Conservation (phyloP, 2,797 vertebrate genomes). For the Pteronotus mesoamericanus region DNA sequence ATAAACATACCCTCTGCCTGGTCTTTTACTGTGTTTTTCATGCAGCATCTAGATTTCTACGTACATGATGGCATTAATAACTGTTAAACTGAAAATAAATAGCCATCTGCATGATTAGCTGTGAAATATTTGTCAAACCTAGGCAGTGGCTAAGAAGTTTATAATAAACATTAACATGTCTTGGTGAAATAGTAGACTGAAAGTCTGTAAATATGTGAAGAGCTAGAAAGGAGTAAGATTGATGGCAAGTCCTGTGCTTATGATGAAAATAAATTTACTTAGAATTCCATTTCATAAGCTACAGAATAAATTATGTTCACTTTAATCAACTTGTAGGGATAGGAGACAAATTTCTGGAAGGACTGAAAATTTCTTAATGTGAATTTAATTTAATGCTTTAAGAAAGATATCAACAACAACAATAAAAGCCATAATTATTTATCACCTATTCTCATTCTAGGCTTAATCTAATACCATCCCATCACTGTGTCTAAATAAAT, state of each 20-base stretch:
- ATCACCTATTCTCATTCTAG: background rate
- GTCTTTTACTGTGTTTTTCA: background rate
- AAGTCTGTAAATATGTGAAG: background rate
- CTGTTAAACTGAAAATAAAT: background rate
- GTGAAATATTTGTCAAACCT: background rate
- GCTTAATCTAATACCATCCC: background rate
- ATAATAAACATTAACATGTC: background rate
- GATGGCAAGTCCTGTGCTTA: too few relatives aligned
- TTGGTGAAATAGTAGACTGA: background rate
- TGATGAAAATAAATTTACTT: background rate
- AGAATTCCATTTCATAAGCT: background rate
- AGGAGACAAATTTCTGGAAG: background rate
- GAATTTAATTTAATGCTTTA: background rate
- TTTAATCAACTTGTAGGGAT: background rate
- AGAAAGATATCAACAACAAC: background rate
- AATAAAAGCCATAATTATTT: background rate
- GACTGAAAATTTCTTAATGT: background rate
- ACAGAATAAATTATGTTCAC: background rate
- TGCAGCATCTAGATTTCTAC: background rate
- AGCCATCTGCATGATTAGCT: background rate
- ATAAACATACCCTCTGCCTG: background rate
- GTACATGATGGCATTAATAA: background rate
- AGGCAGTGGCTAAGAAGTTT: background rate
- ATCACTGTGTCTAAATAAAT: background rate
- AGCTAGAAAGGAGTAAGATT: background rate